Conservation (phyloP, 2,113 vertebrate species). For the Halcyon senegalensis region DNA sequence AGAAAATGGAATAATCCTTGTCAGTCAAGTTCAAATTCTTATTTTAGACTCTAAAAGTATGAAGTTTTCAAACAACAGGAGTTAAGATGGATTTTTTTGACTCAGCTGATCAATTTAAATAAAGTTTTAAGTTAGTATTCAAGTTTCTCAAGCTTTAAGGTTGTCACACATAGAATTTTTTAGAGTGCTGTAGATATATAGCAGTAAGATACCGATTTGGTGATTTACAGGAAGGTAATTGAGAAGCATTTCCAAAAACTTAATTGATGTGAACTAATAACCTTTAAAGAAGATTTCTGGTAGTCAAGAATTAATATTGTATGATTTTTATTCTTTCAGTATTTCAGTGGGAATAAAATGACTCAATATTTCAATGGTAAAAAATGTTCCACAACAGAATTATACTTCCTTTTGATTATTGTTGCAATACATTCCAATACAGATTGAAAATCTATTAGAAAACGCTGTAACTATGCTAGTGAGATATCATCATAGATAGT, state of each 20-base stretch:
- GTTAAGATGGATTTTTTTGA: neutral
- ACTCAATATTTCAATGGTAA: neutral
- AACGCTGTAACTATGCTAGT: neutral
- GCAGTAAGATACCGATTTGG: neutral
- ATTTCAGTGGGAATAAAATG: neutral
- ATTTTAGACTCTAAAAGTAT: neutral
- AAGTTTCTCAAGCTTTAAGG: neutral
- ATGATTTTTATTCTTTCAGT: neutral
- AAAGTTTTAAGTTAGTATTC: neutral
- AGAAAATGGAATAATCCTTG: neutral
- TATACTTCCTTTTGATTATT: neutral
- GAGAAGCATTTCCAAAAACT: neutral
- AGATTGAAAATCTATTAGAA: neutral
- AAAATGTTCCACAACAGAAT: neutral
- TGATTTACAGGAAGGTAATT: neutral
- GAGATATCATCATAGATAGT: neutral
- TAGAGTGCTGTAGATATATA: neutral
- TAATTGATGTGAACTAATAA: neutral
- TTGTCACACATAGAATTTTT: neutral
- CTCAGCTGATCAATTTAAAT: neutral
- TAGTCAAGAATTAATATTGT: neutral
- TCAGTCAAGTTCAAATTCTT: neutral
- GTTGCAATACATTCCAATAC: neutral
- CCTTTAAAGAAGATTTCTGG: neutral
- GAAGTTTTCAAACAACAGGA: neutral